These are phyloP conservation scores for Athripsodes cinereus DNA, from an alignment of 2,888 invertebrate species.

Conservation along the genomic window DNA sequence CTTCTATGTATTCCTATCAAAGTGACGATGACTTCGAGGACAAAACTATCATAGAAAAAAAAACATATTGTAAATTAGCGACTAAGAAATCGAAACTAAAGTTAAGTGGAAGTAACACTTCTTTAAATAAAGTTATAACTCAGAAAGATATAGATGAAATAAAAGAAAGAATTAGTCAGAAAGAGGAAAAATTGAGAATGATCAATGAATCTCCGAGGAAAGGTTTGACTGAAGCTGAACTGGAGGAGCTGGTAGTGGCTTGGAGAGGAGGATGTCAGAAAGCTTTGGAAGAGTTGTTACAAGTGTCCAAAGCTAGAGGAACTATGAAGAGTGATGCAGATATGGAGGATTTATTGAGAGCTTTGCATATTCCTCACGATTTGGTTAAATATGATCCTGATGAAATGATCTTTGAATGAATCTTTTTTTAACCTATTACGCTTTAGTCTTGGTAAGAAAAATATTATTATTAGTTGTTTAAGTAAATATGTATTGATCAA, in stretches of 20 bases:
- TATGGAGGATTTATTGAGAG: constrained; percentile 44
- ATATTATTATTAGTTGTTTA: no score
- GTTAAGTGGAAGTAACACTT: not conserved
- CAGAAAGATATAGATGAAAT: constrained; percentile 43
- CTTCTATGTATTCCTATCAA: constrained; percentile 12
- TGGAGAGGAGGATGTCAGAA: constrained; percentile 52
- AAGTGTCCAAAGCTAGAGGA: constrained; percentile 36
- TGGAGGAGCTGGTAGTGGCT: constrained; percentile 44
- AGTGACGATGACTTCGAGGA: constrained; percentile 16
- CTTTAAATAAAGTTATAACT: constrained; percentile 28
- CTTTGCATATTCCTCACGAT: constrained; percentile 44
- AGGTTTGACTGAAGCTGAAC: constrained; percentile 44
- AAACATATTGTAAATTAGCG: constrained; percentile 2
- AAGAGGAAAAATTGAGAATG: constrained; percentile 33
- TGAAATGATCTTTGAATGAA: constrained; percentile 40
- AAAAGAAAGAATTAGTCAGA: constrained; percentile 40
- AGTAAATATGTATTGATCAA: no score
- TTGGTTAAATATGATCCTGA: constrained; percentile 48
- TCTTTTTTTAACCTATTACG: no score
- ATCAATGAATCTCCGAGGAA: constrained; percentile 29
- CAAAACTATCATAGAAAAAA: constrained; percentile 15
- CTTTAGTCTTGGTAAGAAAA: no score
- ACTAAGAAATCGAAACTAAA: constrained; percentile 27
- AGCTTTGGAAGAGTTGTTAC: constrained; percentile 46
- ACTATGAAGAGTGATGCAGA: constrained; percentile 36